Base-by-base conservation (phyloP, 1,140 invertebrate species). In the Cataglyphis hispanica region DNA sequence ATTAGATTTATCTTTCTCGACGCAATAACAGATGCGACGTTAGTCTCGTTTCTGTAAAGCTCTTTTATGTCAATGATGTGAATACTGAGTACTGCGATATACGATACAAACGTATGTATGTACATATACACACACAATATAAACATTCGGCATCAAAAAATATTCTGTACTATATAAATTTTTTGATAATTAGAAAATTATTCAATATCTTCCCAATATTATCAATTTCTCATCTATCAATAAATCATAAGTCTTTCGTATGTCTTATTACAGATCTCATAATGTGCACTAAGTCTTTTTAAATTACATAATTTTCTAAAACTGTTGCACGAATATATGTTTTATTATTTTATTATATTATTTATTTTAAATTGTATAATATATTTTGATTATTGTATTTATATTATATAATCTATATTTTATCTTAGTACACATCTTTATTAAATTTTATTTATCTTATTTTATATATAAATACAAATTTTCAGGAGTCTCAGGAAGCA, bases 181-280 rank as follows among this genome's bases (percentile, higher is more conserved):
- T 81, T 37, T 31, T 60, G 19, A 10, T 8, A 70, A 40, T 27
- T 6, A 22, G 22, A n/a, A 60, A 74, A 74, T 83, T 61, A 74
- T 83, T 34, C n/a, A 60, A 53, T 27, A 46, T 13, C 27, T 37
- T 7, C 7, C 4, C 37, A n/a, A 67, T 78, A 66, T n/a, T 2
- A 13, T 53, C 13, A 60, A 27, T 13, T 77, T 43, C 10, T 16
- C 4, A 37, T 76, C 16, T 40, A 61, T 60, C 74, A 40, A 43
- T 31, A 63, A 77, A 77, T 46, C 60, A 2, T 43, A 31, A 11
- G 27, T 22, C 27, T 43, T 63, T 74, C 11, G 11, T 34, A 22
- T 46, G 25, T 78, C n/a, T 66, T 22, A 50, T 46, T 3, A 31
- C 2, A 6, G 1, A 50, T 37, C n/a, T 66, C 27, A 22, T 25